Percentiles rank a stretch among this genome's conserved stretches.
These are phyloP conservation scores for Oncopeltus fasciatus DNA, from an alignment of 1,140 invertebrate genomes.

Conservation along the genomic window DNA sequence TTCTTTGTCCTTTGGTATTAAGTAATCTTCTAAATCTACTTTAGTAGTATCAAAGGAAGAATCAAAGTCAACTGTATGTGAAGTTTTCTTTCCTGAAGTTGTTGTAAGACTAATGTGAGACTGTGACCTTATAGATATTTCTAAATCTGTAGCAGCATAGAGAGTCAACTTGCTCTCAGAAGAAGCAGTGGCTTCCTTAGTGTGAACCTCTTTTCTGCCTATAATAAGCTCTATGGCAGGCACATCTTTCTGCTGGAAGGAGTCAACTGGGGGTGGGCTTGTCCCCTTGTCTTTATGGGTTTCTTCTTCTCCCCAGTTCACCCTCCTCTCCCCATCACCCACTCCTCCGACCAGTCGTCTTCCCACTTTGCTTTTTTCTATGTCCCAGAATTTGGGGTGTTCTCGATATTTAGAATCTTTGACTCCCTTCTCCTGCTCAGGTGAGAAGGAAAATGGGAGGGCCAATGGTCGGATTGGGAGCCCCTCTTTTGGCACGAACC, in stretches of 20 bases:
- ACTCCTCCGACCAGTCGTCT: conserved; percentile 32
- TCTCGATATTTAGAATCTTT: conserved; percentile 33
- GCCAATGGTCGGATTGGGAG: conserved; percentile 1
- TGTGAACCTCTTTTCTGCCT: conserved; percentile 35
- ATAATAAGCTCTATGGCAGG: conserved; percentile 33
- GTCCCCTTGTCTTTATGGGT: conserved; percentile 27
- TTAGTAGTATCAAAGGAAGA: conserved; percentile 28
- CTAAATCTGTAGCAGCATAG: conserved; percentile 33
- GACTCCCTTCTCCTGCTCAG: conserved; percentile 33
- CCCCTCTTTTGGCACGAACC: conserved; percentile 25
- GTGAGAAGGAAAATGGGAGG: conserved; percentile 21
- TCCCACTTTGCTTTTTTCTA: conserved; percentile 27
- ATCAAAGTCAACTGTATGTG: conserved; percentile 32
- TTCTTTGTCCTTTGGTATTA: conserved; percentile 28
- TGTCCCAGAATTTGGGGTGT: conserved; percentile 25
- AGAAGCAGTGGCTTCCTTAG: conserved; percentile 33
- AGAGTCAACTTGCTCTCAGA: conserved; percentile 35
- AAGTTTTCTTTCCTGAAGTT: conserved; percentile 30
- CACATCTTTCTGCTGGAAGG: conserved; percentile 1
- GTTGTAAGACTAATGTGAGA: conserved; percentile 36
- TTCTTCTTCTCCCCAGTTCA: conserved; percentile 14
- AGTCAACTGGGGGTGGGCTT: conserved; percentile 27
- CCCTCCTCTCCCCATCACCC: conserved; percentile 25
- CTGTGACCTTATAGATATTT: conserved; percentile 37
- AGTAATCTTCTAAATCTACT: conserved; percentile 26